These are phyloP conservation scores for Bos javanicus DNA, from an alignment of 2,113 vertebrate species.

Conservation along the genomic window DNA sequence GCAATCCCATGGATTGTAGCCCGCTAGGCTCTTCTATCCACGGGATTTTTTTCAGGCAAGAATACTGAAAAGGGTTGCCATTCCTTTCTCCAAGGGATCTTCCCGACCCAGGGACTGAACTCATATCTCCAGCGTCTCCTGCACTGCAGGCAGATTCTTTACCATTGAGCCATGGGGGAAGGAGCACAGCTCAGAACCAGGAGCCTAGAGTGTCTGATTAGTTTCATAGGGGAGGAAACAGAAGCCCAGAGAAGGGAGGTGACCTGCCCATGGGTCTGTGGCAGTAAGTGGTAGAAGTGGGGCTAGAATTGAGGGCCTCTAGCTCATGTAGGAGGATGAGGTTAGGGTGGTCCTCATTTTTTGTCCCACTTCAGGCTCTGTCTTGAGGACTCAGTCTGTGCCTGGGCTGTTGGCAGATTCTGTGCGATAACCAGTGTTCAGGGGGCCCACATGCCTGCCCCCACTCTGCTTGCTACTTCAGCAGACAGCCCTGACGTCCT, in stretches of 20 bases:
- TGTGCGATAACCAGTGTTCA: neutral
- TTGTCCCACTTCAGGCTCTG: neutral
- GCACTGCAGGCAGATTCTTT: neutral
- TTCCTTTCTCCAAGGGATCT: neutral
- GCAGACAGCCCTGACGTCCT: neutral
- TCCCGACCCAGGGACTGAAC: neutral
- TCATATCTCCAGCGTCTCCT: neutral
- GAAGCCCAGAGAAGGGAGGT: neutral
- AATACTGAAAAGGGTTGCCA: neutral
- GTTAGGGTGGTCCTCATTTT: neutral
- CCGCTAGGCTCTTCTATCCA: neutral
- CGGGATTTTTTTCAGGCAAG: neutral
- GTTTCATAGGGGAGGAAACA: neutral
- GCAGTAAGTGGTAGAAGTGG: neutral
- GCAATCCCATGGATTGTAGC: neutral
- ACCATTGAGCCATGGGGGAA: neutral
- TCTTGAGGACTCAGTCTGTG: no score
- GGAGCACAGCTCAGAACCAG: neutral
- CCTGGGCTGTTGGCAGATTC: neutral
- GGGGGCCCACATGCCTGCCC: accelerated
- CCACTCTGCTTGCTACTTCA: neutral
- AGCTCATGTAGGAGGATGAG: neutral
- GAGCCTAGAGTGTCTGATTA: neutral
- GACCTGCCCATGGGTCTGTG: neutral
- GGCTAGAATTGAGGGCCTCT: neutral